These are phyloP conservation scores for Tupaia chinensis DNA, from an alignment of 2,113 vertebrate genomes.

Conservation along the genomic window DNA sequence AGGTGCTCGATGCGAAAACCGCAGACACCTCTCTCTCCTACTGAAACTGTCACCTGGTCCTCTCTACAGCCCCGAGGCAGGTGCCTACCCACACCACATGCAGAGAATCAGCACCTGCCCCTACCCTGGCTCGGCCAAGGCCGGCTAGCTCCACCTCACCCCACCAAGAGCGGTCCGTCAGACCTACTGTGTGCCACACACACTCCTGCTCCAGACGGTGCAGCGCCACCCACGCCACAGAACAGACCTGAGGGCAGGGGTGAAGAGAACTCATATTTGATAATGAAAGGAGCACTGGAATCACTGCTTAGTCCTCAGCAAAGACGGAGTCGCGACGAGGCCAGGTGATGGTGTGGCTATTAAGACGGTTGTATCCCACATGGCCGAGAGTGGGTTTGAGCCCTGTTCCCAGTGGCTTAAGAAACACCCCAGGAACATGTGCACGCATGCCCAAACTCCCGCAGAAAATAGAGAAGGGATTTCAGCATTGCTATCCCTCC, in stretches of 20 bases:
- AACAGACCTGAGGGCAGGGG: not conserved
- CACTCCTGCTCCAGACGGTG: not conserved
- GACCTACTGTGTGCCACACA: not conserved
- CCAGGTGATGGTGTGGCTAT: no score
- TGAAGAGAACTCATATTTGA: not conserved
- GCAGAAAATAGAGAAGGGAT: no score
- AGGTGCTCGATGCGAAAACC: not conserved
- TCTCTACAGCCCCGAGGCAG: not conserved
- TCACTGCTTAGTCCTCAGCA: not conserved
- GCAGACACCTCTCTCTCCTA: not conserved
- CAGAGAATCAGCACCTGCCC: not conserved
- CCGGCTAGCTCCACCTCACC: no score
- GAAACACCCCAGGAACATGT: no score
- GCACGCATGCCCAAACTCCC: no score
- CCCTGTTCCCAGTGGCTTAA: no score
- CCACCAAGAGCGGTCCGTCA: fast-evolving
- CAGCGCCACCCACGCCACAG: not conserved
- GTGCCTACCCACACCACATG: not conserved
- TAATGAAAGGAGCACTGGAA: not conserved
- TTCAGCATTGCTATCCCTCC: no score
- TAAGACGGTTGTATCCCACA: no score
- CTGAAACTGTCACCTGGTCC: fast-evolving
- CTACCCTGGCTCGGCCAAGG: not conserved
- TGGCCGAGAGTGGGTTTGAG: no score
- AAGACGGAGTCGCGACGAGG: no score